phyloP scores from a whole-genome alignment of 2,113 vertebrate species.

The Oceanites oceanicus region DNA sequence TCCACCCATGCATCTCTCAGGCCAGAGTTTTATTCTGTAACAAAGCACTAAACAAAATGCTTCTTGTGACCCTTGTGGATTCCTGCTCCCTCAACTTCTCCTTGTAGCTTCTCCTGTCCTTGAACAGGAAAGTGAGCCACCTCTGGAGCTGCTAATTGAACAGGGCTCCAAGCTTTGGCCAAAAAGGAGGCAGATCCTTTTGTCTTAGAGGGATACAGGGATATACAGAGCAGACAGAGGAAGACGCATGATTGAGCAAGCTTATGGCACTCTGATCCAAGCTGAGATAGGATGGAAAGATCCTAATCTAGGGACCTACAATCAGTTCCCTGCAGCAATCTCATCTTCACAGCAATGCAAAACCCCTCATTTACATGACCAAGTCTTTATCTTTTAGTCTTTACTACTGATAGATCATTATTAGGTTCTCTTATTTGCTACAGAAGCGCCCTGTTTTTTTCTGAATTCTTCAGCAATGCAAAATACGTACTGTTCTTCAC shows the following conservation, averaged over 20 bases:
- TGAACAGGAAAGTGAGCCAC: not conserved
- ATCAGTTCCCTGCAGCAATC: not conserved
- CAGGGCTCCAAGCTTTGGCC: not conserved
- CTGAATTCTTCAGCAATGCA: not conserved
- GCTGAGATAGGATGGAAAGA: not conserved
- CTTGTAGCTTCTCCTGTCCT: not conserved
- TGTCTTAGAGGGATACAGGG: not conserved
- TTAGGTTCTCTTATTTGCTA: not conserved
- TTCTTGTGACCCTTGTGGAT: not conserved
- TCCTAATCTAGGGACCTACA: not conserved
- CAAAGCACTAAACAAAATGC: not conserved
- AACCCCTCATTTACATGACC: not conserved
- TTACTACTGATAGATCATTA: not conserved
- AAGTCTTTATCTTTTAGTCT: not conserved
- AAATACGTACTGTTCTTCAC: not conserved
- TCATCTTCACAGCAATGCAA: not conserved
- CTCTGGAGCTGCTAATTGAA: not conserved
- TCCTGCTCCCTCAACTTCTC: not conserved
- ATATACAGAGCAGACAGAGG: not conserved
- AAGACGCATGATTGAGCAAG: not conserved
- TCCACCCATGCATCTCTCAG: not conserved
- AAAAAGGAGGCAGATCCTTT: not conserved
- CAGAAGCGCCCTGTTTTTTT: not conserved
- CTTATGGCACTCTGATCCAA: not conserved
- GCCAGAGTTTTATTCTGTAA: not conserved